phyloP scores from a whole-genome alignment of 1,140 invertebrate genomes.

The Pachypsylla venusta region DNA sequence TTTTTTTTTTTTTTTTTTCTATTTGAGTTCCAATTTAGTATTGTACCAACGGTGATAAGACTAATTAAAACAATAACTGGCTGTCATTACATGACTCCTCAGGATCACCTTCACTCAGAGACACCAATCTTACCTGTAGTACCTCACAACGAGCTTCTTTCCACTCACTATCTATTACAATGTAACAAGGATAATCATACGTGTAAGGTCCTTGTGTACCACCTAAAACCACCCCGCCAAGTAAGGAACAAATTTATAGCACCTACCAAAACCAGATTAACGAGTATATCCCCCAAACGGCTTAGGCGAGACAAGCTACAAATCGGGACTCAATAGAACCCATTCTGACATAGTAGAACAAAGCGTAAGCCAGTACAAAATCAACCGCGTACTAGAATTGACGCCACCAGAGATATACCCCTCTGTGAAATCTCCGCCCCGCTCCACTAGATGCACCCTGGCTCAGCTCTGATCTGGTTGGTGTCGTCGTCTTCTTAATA shows the following conservation, averaged over 20 bases:
- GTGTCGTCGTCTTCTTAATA: neutral
- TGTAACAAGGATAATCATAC: neutral
- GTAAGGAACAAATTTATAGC: neutral
- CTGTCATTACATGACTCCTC: neutral
- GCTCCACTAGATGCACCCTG: neutral
- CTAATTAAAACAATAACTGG: neutral
- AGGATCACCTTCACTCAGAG: neutral
- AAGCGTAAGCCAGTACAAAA: too few species aligned
- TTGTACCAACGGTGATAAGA: too few species aligned
- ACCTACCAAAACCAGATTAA: neutral
- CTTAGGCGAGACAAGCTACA: neutral
- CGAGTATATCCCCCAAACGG: neutral
- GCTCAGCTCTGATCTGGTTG: neutral
- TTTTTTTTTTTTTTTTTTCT: too few species aligned
- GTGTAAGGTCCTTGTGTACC: neutral
- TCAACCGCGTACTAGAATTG: too few species aligned
- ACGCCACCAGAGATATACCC: too few species aligned
- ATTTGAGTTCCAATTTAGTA: too few species aligned
- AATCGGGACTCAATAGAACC: neutral
- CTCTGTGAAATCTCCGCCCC: neutral
- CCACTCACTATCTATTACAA: neutral
- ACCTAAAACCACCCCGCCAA: neutral
- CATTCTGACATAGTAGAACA: neutral
- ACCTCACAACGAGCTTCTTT: too few species aligned
- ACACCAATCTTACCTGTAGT: neutral